Evolutionary conservation across 2,888 invertebrate species (phyloP).

Genomic region (Eilema sororculum): DNA sequence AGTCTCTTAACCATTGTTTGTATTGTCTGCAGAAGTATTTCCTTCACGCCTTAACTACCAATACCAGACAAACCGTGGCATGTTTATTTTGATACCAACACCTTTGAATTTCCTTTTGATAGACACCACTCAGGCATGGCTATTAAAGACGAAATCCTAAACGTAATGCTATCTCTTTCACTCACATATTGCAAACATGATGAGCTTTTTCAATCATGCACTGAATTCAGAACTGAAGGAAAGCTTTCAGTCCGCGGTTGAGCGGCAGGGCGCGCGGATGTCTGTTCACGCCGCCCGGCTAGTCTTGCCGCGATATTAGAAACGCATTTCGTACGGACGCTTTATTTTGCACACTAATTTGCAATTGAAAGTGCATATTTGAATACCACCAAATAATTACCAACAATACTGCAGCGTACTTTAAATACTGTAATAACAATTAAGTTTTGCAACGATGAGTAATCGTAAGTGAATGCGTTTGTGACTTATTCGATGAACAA

Average conservation of each 20-base stretch:
- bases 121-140: constrained; percentile 61
- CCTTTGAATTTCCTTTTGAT: constrained; percentile 76
- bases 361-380: constrained; percentile 41
- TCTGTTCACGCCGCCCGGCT: constrained; percentile 59
- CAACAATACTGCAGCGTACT: constrained; percentile 30
- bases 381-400: constrained; percentile 36
- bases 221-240: constrained; percentile 64
- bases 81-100: constrained; percentile 82
- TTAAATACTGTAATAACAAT: constrained; percentile 31
- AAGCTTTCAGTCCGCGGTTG: constrained; percentile 79
- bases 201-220: constrained; percentile 67
- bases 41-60: constrained; percentile 44
- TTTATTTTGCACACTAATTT: constrained; percentile 61
- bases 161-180: constrained; percentile 61
- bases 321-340: constrained; percentile 56
- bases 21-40: constrained; percentile 41
- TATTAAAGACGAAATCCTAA: constrained; percentile 44
- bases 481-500: constrained; percentile 66
- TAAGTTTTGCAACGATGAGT: constrained; percentile 34
- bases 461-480: constrained; percentile 63
- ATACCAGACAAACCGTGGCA: constrained; percentile 67
- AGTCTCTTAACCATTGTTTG: constrained; percentile 35
- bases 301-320: constrained; percentile 64
- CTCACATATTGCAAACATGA: constrained; percentile 62
- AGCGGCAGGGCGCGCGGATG: constrained; percentile 77